Percentiles rank a stretch among this genome's conserved stretches.
Evolutionary conservation across 2,113 vertebrate genomes (phyloP).

Genomic region (Sprattus sprattus): DNA sequence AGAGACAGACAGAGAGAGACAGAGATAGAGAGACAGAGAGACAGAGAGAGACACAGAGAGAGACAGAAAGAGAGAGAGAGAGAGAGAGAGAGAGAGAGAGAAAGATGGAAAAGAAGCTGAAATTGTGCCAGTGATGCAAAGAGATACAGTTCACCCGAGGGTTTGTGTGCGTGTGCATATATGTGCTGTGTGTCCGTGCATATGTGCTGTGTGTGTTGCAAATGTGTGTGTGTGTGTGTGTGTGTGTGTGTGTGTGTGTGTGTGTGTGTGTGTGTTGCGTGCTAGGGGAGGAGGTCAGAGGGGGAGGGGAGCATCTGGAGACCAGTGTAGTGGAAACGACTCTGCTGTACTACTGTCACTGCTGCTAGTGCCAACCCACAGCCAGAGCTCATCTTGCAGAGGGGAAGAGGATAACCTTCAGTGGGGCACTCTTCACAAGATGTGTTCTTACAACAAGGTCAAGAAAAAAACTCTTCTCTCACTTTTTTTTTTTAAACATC

Average conservation of each 20-base stretch:
- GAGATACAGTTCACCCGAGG: background rate
- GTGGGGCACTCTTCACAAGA: too few relatives aligned
- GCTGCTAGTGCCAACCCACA: background rate
- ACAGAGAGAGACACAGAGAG: background rate
- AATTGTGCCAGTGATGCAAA: slow-evolving; percentile 5
- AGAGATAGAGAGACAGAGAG: background rate
- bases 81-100: background rate
- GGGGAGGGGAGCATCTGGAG: slow-evolving; percentile 16
- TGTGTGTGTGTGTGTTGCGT: slow-evolving; percentile 1
- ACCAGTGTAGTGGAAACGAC: background rate
- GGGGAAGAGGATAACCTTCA: background rate
- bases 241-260: background rate
- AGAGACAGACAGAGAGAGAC: too few relatives aligned
- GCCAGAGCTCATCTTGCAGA: background rate
- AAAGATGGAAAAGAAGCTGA: background rate
- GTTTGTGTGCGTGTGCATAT: background rate
- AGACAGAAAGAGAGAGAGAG: background rate
- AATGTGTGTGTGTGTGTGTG: background rate
- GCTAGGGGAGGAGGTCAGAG: background rate
- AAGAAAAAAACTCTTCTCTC: too few relatives aligned
- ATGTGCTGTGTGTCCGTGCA: background rate
- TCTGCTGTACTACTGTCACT: background rate
- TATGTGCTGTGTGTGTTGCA: background rate
- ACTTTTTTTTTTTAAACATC: too few relatives aligned
- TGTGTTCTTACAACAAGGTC: too few relatives aligned